A percentile compares a stretch with the other conserved stretches of the same genome.
Evolutionary conservation across 2,888 invertebrate genomes (phyloP).

Genomic region (Yponomeuta malinellus): DNA sequence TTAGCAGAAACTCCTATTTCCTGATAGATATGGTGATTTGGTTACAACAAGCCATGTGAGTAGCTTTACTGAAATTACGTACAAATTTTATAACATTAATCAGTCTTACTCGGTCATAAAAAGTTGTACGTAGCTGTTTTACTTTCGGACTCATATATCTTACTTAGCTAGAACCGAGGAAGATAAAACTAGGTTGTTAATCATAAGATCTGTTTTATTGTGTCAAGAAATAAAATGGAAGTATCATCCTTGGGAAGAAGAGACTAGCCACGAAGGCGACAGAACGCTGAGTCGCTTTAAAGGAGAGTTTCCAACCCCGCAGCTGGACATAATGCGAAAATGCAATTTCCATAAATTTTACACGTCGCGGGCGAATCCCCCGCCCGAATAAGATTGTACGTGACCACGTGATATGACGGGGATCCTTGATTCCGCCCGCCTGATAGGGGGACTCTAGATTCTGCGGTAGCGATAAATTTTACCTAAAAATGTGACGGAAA

Average conservation of each 20-base stretch:
- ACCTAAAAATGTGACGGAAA: constrained; percentile 1
- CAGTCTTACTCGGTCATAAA: not conserved
- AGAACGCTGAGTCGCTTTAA: constrained; percentile 13
- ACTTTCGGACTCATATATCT: no score
- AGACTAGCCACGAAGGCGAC: not conserved
- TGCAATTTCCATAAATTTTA: constrained; percentile 76
- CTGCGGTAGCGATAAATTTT: constrained; percentile 16
- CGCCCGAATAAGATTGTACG: constrained; percentile 65
- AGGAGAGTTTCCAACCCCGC: constrained; percentile 33
- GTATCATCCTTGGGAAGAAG: not conserved
- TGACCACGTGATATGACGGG: constrained; percentile 47
- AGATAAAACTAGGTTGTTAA: not conserved
- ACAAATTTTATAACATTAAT: not conserved
- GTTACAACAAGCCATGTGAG: no score
- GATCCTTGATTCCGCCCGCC: constrained; percentile 19
- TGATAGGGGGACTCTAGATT: constrained; percentile 23
- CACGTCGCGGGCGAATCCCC: constrained; percentile 64
- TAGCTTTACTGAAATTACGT: no score
- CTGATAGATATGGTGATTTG: no score
- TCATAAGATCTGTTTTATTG: not conserved
- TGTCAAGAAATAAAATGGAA: not conserved
- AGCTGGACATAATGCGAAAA: constrained; percentile 59
- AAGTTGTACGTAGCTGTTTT: not conserved
- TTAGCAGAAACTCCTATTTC: no score
- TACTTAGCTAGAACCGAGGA: no score